Base-by-base conservation (phyloP, 2,797 vertebrate species). In the Erethizon dorsatum region DNA sequence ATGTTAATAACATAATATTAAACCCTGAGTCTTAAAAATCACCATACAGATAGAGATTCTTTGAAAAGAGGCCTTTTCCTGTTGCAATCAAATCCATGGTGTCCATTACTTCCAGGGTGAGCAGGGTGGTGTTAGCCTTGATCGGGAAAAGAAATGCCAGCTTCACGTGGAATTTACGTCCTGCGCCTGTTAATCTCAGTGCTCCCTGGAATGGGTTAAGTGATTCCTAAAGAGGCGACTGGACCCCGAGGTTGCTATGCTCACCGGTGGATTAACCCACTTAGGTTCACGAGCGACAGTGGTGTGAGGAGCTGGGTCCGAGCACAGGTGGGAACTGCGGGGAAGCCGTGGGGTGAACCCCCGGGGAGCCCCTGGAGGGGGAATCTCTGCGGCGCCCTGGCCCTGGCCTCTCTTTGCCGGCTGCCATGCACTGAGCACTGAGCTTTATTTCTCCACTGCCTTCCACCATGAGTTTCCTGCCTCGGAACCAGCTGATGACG, bases 271-370 rank as follows among this genome's bases (percentile, higher is more conserved):
- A 8, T 69, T n/a, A 37, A 20, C 17, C 15, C 63, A 10, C 15
- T 8, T 17, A 37, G 17, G 17, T 18, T 37, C 17, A 10, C 33
- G 9, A 15, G 14, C 9, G 65, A 69, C 2, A 7, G n/a, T 18
- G 8, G n/a, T 5, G 8, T 69, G 15, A 2, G 67, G 17, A 7
- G 7, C 1, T 4, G n/a, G 17, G 15, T 69, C 17, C 7, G 0
- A n/a, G 65, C 0, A 17, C 13, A 67, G 31, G n/a, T 4, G n/a
- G 17, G 18, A 67, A 6, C 31, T 20, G 6, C 31, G 20, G 17
- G 28, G 65, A 37, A 8, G 15, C 6, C 4, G 6, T n/a, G 5
- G 1, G 33, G 65, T 1, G 33, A n/a, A 37, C 15, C 63, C 65
- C 2, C 1, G 2, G 65, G 15, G 65, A 17, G 33, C 65, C 10